Base-by-base conservation (phyloP, 2,113 vertebrate species). In the Paramormyrops kingsleyae region DNA sequence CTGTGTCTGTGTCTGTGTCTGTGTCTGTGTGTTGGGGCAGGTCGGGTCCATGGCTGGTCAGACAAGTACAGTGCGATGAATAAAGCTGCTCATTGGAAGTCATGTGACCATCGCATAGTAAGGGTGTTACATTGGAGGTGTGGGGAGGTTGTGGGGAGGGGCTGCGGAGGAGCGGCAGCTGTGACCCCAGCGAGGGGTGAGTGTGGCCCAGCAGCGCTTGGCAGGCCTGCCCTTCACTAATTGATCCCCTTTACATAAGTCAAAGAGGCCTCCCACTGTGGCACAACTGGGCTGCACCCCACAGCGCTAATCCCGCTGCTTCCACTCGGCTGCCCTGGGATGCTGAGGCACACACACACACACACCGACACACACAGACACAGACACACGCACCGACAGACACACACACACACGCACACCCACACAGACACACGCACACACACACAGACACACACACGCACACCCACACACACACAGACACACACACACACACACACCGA, bases 191-290 rank as follows among this genome's bases (percentile, higher is more conserved):
- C 88, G 86, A 52, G 90, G 49, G 89, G 90, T 91, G 89, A 86
- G 50, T 39, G 59, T 87, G 74, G 44, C 88, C 88, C 86, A 87
- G 47, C 87, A 86, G 89, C 52, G 56, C 89, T 39, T 66, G 1
- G 70, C 87, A 74, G 88, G 83, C 89, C 35, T 88, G 91, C 59
- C 88, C 93, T 93, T 93, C 89, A 92, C 91, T 92, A 90, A 91
- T 90, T 92, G 88, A 94, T 93, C 92, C 90, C 90, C 90, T 90
- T 93, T 94, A 92, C 50, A 6, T 92, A 94, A 95, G 91, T 46
- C 42, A 47, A 52, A 88, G 83, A 87, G 87, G 35, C 83, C 31
- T 53, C 35, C 47, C 39, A 1, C 90, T 88, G 88, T 46, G 12
- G 74, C 83, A 89, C 2, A 12, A 21, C 5, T 8, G 42, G 52